Conservation (phyloP, 1,140 invertebrate genomes). For the Conus ventricosus region DNA sequence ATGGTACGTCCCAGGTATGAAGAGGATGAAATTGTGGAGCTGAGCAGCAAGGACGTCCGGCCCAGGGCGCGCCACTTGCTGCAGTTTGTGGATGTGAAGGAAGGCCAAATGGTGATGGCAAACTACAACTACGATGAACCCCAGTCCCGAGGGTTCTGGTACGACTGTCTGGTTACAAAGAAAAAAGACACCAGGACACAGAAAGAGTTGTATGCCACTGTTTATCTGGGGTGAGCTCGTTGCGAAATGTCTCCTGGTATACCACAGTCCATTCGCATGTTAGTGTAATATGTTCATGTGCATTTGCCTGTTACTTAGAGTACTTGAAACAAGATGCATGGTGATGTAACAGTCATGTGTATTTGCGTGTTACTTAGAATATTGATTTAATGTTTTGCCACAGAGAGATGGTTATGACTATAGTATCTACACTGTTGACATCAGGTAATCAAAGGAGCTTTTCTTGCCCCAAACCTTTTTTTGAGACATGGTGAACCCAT, state of each 20-base stretch:
- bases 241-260: background rate
- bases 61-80: constrained; percentile 81
- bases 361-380: too few species aligned
- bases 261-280: background rate
- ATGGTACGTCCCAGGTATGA: constrained; percentile 69
- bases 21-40: constrained; percentile 75
- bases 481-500: too few species aligned
- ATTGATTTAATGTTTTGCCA: too few species aligned
- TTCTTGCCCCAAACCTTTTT: too few species aligned
- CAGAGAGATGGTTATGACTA: too few species aligned
- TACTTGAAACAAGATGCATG: too few species aligned
- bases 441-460: too few species aligned
- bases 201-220: constrained; percentile 71
- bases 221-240: constrained; percentile 71
- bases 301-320: too few species aligned
- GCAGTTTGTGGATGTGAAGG: constrained; percentile 78
- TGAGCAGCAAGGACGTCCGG: constrained; percentile 78
- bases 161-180: constrained; percentile 79
- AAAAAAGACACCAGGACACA: constrained; percentile 68
- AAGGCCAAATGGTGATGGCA: constrained; percentile 82
- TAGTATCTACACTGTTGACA: too few species aligned
- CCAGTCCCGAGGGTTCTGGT: constrained; percentile 84
- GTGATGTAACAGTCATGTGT: too few species aligned
- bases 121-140: constrained; percentile 87
- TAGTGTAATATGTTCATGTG: too few species aligned